Evolutionary conservation across 2,113 vertebrate species (phyloP).

Genomic region (Sinosuthora webbiana): DNA sequence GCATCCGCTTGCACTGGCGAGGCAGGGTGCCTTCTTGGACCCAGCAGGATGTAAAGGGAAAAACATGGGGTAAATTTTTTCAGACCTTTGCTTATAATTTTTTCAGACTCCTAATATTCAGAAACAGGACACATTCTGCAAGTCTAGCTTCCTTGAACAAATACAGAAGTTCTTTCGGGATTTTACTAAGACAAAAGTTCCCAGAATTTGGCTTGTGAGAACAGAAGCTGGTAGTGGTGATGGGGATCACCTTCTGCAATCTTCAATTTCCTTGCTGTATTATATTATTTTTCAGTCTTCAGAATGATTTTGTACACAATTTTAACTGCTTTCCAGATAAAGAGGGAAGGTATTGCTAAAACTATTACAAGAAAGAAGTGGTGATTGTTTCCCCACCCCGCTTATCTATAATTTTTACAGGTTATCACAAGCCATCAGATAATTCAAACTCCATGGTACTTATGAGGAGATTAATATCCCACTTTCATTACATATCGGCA

Average conservation of each 20-base stretch:
- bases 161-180: background rate
- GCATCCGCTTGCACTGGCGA: fast-evolving
- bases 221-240: background rate
- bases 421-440: background rate
- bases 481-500: background rate
- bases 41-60: background rate
- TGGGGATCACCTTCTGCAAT: background rate
- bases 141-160: background rate
- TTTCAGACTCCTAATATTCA: background rate
- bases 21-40: background rate
- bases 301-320: background rate
- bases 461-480: background rate
- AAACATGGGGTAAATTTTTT: background rate
- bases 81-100: background rate
- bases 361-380: background rate
- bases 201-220: background rate
- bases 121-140: background rate
- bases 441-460: background rate
- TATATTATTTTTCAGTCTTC: background rate
- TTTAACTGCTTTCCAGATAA: background rate
- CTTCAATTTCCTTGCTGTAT: background rate
- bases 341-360: background rate
- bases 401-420: background rate
- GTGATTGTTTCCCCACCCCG: background rate
- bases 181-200: background rate